A percentile compares a stretch with the other conserved stretches of the same genome.
Conservation (phyloP, 2,888 invertebrate genomes). For the Acleris emargana region DNA sequence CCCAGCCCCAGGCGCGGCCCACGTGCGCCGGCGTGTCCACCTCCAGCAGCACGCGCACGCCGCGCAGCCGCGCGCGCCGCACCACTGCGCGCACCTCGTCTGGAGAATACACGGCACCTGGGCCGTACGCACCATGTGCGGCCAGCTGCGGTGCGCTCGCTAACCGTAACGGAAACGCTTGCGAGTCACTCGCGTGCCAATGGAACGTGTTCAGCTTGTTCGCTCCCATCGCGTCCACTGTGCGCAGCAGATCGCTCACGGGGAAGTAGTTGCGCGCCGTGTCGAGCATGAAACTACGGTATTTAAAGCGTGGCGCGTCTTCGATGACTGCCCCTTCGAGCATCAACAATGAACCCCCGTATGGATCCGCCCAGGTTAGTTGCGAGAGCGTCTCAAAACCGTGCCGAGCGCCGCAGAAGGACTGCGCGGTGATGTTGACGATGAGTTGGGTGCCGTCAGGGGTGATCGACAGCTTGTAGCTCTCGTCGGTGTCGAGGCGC, state of each 20-base stretch:
- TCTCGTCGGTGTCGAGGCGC: slow-evolving; percentile 88
- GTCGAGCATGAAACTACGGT: slow-evolving; percentile 95
- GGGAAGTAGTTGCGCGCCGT: slow-evolving; percentile 96
- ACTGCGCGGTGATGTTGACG: slow-evolving; percentile 86
- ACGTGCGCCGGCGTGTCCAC: slow-evolving; percentile 96
- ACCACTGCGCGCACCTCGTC: slow-evolving; percentile 89
- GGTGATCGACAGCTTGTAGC: slow-evolving; percentile 86
- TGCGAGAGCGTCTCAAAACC: slow-evolving; percentile 91
- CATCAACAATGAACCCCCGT: slow-evolving; percentile 84
- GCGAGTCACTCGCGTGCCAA: slow-evolving; percentile 96
- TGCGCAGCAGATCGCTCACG: slow-evolving; percentile 87
- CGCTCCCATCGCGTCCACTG: slow-evolving; percentile 94
- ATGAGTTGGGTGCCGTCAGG: slow-evolving; percentile 78
- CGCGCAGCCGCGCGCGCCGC: slow-evolving; percentile 90
- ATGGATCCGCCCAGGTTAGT: slow-evolving; percentile 90
- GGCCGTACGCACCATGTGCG: slow-evolving; percentile 93
- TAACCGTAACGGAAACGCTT: slow-evolving; percentile 94
- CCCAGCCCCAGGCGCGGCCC: slow-evolving; percentile 94
- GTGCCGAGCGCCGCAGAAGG: slow-evolving; percentile 91
- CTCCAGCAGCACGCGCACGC: slow-evolving; percentile 94
- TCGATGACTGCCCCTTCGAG: slow-evolving; percentile 86
- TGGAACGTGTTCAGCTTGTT: slow-evolving; percentile 96
- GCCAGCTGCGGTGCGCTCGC: slow-evolving; percentile 90
- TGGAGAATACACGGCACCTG: slow-evolving; percentile 88
- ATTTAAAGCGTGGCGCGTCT: slow-evolving; percentile 90